Evolutionary conservation across 2,888 invertebrate species (phyloP).

Genomic region (Loripinus fragilis): DNA sequence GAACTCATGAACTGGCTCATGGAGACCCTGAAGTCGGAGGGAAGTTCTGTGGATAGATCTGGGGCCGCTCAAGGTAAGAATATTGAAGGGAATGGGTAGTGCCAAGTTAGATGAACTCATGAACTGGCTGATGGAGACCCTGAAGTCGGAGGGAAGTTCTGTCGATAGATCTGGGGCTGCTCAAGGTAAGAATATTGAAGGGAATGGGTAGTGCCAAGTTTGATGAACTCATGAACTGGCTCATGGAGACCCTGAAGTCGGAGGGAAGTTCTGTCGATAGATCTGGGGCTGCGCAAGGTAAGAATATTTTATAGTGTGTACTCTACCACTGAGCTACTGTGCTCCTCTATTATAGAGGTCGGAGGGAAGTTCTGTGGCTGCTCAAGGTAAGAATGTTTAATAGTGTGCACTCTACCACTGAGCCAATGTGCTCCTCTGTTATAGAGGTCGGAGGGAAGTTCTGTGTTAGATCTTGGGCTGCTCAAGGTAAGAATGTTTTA

Average conservation of each 20-base stretch:
- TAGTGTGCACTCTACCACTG: constrained; percentile 98
- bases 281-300: constrained; percentile 83
- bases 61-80: constrained; percentile 82
- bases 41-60: constrained; percentile 91
- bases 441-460: constrained; percentile 96
- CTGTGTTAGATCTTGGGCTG: constrained; percentile 88
- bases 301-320: constrained; percentile 93
- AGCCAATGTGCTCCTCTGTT: constrained; percentile 99
- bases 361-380: no score
- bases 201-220: constrained; percentile 98
- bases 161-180: constrained; percentile 87
- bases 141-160: constrained; percentile 96
- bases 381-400: no score
- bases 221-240: constrained; percentile 98
- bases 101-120: constrained; percentile 97
- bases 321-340: no score
- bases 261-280: constrained; percentile 95
- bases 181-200: constrained; percentile 85
- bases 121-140: constrained; percentile 99
- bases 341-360: no score
- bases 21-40: constrained; percentile 97
- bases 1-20: constrained; percentile 99
- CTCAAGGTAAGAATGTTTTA: no score
- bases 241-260: constrained; percentile 98
- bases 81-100: constrained; percentile 96